Evolutionary conservation across 1,140 invertebrate genomes (phyloP).

Genomic region (Whitmania pigra): DNA sequence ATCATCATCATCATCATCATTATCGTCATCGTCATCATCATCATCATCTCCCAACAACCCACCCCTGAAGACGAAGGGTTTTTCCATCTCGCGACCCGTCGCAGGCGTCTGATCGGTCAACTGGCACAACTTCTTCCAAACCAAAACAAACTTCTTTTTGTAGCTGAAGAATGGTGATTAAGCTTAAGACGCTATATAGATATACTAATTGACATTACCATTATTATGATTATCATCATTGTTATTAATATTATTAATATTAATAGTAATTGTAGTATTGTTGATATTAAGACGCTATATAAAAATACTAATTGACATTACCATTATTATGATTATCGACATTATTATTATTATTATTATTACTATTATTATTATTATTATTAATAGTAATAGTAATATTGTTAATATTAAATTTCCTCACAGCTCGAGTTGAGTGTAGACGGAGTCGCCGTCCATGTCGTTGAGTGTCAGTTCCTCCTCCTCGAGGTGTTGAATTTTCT

Average conservation of each 20-base stretch:
- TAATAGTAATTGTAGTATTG: too few species aligned
- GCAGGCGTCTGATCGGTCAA: background rate
- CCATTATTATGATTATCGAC: background rate
- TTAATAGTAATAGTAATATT: too few species aligned
- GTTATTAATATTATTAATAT: too few species aligned
- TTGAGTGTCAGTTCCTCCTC: background rate
- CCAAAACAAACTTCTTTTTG: background rate
- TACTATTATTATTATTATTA: background rate
- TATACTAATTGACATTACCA: too few species aligned
- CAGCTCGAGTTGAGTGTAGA: background rate
- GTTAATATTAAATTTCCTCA: background rate
- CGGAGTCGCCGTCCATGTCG: background rate
- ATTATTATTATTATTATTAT: too few species aligned
- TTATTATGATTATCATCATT: background rate
- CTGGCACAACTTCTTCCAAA: constrained; percentile 8
- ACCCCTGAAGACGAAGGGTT: background rate
- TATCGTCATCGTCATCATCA: too few species aligned
- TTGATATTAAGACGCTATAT: background rate
- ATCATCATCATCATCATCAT: too few species aligned
- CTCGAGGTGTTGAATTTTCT: background rate
- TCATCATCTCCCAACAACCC: too few species aligned
- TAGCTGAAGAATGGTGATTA: background rate
- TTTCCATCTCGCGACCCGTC: background rate
- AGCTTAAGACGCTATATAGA: background rate
- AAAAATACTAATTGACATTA: background rate